Evolutionary conservation across 2,888 invertebrate genomes (phyloP), one percentile per base, ranked within the genome.

Genomic region (Macrophya annulata): DNA sequence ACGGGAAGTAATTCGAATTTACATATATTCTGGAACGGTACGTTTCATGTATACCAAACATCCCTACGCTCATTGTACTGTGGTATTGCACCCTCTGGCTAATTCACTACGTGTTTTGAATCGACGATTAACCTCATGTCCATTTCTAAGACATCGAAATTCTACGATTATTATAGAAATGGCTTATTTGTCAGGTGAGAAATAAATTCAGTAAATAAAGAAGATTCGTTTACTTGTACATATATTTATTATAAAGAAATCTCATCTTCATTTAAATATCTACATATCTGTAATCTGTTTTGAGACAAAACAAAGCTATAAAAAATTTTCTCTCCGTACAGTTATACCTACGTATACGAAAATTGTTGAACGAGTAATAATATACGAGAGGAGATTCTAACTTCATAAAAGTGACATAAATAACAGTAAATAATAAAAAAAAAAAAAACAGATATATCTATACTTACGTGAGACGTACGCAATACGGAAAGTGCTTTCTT

Each of bases 51-150:
- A 79, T 79, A 59, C 59, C 12, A 43, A 59, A 31, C 40, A 81
- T 51, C 37, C n/a, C 40, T 3, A 21, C 21, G 37, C 37, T 43
- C 62, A 43, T 59, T 51, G 59, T 81, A 59, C 81, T 40, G 21
- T 62, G n/a, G 59, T 62, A 43, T 17, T 15, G 1, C 68, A 17
- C 68, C 45, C 51, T 31, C 31, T 43, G 31, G 17, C 68, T 71
- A 83, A 68, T 83, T 83, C 68, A 51, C 83, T 83, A 83, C 83
- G 83, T 83, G 68, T 71, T 83, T 83, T 68, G 83, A 83, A 68
- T 83, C 68, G 31, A 5, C 9, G 83, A 83, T 65, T 51, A 68
- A 83, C 45, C 68, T 15, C 15, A 8, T 83, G 45, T 83, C 83
- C 68, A 71, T 83, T 71, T 83, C 83, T 51, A 51, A 83, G 31